These are phyloP conservation scores for Gasterosteus aculeatus DNA, from an alignment of 2,113 vertebrate species.

Conservation along the genomic window DNA sequence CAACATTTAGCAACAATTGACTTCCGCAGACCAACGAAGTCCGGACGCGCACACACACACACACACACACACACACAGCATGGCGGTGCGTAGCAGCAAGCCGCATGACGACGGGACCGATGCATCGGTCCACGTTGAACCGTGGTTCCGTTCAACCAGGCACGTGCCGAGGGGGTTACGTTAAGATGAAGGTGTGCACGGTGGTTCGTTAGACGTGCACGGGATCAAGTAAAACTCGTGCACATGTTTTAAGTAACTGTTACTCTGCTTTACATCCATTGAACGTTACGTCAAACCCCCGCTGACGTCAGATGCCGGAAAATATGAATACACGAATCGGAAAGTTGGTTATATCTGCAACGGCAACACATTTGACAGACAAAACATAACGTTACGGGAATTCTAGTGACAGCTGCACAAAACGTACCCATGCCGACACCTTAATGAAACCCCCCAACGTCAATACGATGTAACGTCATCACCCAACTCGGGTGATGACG, in stretches of 20 bases:
- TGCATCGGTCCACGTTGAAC: too few relatives aligned
- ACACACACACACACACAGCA: background rate
- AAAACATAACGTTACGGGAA: too few relatives aligned
- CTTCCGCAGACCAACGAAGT: too few relatives aligned
- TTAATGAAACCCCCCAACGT: background rate
- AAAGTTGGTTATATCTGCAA: background rate
- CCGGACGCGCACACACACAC: background rate
- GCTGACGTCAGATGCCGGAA: slow-evolving; percentile 46
- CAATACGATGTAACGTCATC: background rate
- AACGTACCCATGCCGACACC: background rate
- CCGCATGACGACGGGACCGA: background rate
- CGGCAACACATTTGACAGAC: background rate
- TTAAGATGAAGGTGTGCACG: background rate
- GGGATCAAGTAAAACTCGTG: background rate
- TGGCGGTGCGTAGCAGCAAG: background rate
- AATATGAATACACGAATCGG: slow-evolving; percentile 5
- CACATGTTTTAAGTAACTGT: background rate
- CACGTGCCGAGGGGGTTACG: background rate
- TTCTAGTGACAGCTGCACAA: too few relatives aligned
- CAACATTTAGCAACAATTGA: slow-evolving; percentile 11
- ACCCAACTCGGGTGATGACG: slow-evolving; percentile 13
- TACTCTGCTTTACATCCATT: too few relatives aligned
- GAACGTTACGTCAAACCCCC: slow-evolving; percentile 26
- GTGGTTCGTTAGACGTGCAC: background rate
- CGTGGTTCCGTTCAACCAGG: background rate